Percentiles rank a stretch among this genome's conserved stretches.
These are phyloP conservation scores for Macrosoma leucophasiata DNA, from an alignment of 2,888 invertebrate genomes.

Conservation along the genomic window DNA sequence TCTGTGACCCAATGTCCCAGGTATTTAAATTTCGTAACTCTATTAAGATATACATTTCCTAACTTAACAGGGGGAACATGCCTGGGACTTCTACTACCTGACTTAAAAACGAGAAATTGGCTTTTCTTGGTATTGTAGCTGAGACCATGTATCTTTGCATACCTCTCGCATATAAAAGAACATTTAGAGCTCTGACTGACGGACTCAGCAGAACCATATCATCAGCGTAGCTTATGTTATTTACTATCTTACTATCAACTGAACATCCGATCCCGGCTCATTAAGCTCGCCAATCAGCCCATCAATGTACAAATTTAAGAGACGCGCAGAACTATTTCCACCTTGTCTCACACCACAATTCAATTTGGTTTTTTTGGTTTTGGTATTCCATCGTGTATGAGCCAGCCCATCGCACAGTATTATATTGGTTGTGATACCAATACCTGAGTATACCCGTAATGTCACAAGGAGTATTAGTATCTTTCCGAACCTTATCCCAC, in stretches of 20 bases:
- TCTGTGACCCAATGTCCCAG: conserved; percentile 11
- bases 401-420: conserved; percentile 10
- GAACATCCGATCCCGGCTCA: conserved; percentile 6
- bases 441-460: too few relatives aligned
- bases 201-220: conserved; percentile 19
- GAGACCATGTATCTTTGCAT: conserved; percentile 2
- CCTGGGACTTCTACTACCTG: not conserved
- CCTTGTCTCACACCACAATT: conserved; percentile 14
- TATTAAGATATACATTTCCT: not conserved
- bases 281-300: conserved; percentile 17
- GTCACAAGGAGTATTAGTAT: conserved; percentile 4
- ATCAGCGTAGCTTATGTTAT: conserved; percentile 17
- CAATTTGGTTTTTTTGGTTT: too few relatives aligned
- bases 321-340: conserved; percentile 10
- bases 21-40: conserved; percentile 6
- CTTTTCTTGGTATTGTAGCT: not conserved
- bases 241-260: conserved; percentile 3
- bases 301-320: conserved; percentile 19
- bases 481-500: conserved; percentile 13
- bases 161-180: conserved; percentile 7
- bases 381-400: conserved; percentile 2
- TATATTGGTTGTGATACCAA: conserved; percentile 8
- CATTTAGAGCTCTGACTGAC: conserved; percentile 4
- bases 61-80: not conserved
- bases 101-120: not conserved